These are phyloP conservation scores for Hormaphis cornu DNA, from an alignment of 1,140 invertebrate species.

Conservation along the genomic window DNA sequence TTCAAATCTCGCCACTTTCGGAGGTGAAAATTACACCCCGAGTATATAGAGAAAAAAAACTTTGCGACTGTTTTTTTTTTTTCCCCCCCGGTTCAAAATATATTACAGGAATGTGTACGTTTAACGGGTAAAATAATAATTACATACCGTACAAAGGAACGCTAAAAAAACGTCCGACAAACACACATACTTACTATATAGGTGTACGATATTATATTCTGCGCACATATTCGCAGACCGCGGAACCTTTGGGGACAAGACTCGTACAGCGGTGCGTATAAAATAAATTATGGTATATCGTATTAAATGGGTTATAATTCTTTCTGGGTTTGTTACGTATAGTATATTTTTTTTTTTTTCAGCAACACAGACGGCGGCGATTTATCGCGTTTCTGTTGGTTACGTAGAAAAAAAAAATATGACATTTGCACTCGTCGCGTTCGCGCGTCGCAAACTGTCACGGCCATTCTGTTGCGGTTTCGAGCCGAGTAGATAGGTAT, in stretches of 20 bases:
- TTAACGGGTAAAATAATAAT: too few species aligned
- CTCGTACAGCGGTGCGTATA: background rate
- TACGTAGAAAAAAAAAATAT: background rate
- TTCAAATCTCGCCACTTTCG: background rate
- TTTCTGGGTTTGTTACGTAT: too few species aligned
- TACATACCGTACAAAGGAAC: background rate
- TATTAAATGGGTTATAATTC: background rate
- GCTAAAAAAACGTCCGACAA: background rate
- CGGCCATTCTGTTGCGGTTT: background rate
- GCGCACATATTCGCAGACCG: background rate
- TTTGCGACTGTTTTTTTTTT: too few species aligned
- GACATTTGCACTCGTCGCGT: background rate
- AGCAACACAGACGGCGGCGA: too few species aligned
- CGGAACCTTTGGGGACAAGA: background rate
- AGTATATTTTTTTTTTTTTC: background rate
- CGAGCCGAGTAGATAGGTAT: too few species aligned
- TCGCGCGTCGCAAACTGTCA: constrained; percentile 1
- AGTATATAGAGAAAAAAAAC: background rate
- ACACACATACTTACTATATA: too few species aligned
- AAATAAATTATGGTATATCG: too few species aligned
- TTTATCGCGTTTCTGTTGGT: background rate
- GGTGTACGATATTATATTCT: too few species aligned
- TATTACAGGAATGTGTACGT: too few species aligned
- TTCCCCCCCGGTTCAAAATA: too few species aligned
- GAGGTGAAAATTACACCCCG: background rate